Evolutionary conservation across 2,113 vertebrate genomes (phyloP).

Genomic region (Grantiella picta): DNA sequence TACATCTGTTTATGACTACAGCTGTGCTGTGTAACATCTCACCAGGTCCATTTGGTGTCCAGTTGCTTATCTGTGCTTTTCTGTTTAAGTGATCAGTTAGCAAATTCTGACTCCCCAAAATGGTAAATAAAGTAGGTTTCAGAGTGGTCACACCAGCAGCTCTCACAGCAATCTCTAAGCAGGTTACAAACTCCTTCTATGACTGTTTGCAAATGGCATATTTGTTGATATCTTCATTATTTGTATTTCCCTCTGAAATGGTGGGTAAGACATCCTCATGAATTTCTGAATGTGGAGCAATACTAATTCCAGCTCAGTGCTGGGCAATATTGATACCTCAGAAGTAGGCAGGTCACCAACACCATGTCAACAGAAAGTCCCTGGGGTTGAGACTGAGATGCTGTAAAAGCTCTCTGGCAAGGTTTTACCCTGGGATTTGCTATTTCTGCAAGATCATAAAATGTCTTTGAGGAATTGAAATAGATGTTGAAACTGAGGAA

Average conservation of each 20-base stretch:
- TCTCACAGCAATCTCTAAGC: not conserved
- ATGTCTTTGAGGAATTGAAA: constrained; percentile 18
- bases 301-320: not conserved
- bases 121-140: not conserved
- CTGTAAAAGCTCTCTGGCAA: not conserved
- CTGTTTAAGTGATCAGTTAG: not conserved
- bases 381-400: not conserved
- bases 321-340: not conserved
- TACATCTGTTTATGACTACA: not conserved
- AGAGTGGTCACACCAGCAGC: not conserved
- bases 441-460: not conserved
- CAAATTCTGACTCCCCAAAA: not conserved
- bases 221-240: not conserved
- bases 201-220: not conserved
- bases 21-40: not conserved
- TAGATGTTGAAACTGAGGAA: not conserved
- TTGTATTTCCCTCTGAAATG: not conserved
- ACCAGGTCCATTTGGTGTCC: not conserved
- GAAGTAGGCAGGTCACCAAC: not conserved
- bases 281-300: not conserved
- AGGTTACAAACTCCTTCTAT: not conserved
- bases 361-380: not conserved
- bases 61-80: not conserved
- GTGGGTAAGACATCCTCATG: not conserved
- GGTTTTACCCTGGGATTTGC: not conserved